These are phyloP conservation scores for Drosophila gunungcola DNA, from an alignment of 1,140 invertebrate species.

Conservation along the genomic window DNA sequence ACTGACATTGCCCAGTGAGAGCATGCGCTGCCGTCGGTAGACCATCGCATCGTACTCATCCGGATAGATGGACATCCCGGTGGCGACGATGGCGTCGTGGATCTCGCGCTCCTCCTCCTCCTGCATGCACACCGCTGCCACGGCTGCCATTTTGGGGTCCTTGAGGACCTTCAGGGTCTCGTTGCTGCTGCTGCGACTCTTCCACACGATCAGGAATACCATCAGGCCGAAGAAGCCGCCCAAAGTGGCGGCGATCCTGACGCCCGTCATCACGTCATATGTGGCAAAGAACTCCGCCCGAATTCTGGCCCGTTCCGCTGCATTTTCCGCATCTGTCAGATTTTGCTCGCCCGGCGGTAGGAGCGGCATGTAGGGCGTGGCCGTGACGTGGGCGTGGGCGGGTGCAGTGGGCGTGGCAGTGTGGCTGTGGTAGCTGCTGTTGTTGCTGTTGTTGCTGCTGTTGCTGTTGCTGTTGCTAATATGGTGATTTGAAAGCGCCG, in stretches of 20 bases:
- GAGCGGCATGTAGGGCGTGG: constrained; percentile 67
- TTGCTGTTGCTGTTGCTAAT: constrained; percentile 3
- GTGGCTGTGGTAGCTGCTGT: constrained; percentile 43
- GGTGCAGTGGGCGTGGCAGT: constrained; percentile 33
- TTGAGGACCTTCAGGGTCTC: constrained; percentile 87
- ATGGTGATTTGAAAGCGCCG: constrained; percentile 43
- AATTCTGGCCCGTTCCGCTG: constrained; percentile 86
- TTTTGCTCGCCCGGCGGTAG: constrained; percentile 71
- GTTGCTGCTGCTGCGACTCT: constrained; percentile 91
- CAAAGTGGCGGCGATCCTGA: constrained; percentile 94
- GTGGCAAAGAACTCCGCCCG: constrained; percentile 93
- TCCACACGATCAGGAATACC: constrained; percentile 94
- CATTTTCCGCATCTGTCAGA: constrained; percentile 69
- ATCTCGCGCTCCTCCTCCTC: constrained; percentile 91
- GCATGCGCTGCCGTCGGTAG: constrained; percentile 86
- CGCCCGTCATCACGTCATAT: constrained; percentile 96
- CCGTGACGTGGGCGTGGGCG: constrained; percentile 47
- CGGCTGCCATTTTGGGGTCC: constrained; percentile 88
- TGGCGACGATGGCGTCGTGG: constrained; percentile 89
- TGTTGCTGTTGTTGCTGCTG: constrained; percentile 21
- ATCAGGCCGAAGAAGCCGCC: constrained; percentile 95
- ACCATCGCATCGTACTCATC: constrained; percentile 86
- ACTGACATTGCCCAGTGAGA: constrained; percentile 85
- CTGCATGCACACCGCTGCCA: constrained; percentile 90
- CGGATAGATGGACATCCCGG: constrained; percentile 86